Conservation (phyloP, 2,888 invertebrate genomes). For the Agrilus mali region DNA sequence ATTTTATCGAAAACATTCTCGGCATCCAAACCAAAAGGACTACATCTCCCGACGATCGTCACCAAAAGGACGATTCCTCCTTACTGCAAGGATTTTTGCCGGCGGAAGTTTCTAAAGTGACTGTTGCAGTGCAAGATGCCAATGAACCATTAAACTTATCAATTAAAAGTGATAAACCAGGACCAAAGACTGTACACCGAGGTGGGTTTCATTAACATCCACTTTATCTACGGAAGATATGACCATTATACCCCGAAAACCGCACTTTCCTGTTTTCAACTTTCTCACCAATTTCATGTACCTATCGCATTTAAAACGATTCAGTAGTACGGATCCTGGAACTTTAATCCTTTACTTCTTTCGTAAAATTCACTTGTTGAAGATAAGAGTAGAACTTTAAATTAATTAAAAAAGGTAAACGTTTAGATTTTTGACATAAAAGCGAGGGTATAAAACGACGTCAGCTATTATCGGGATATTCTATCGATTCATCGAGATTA, state of each 20-base stretch:
- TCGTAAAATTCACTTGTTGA: no score
- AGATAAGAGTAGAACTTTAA: no score
- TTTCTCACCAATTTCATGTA: no score
- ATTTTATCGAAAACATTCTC: conserved; percentile 78
- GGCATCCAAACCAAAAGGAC: conserved; percentile 34
- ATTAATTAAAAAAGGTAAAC: no score
- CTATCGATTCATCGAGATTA: no score
- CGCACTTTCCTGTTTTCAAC: conserved; percentile 4
- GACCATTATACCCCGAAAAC: not conserved
- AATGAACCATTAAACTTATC: conserved; percentile 33
- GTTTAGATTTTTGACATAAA: no score
- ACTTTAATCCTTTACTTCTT: no score
- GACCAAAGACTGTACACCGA: conserved; percentile 25
- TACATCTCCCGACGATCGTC: conserved; percentile 11
- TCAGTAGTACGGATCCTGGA: no score
- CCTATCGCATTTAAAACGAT: no score
- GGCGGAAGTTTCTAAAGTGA: conserved; percentile 16
- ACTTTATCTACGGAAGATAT: no score
- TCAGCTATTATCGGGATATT: no score
- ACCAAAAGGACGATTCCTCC: conserved; percentile 11
- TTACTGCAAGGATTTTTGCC: conserved; percentile 14
- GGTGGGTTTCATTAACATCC: conserved; percentile 18
- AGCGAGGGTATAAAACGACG: no score
- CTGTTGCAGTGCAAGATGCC: conserved; percentile 18
- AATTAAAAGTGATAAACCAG: conserved; percentile 27